Evolutionary conservation across 1,140 invertebrate genomes (phyloP).

Genomic region (Ceratina australensis): DNA sequence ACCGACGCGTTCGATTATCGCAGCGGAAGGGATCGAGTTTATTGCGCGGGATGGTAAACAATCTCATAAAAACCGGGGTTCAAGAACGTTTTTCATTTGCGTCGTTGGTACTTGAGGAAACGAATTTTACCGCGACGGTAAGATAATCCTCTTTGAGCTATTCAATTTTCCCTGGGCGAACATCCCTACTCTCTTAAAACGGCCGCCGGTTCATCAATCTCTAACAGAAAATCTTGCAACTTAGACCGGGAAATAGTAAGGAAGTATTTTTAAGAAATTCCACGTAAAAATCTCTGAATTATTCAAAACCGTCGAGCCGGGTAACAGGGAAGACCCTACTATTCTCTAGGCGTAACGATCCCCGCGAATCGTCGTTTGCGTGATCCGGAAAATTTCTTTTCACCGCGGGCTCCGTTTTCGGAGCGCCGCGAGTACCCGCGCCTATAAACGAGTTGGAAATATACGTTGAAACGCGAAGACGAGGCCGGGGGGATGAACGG

Average conservation of each 20-base stretch:
- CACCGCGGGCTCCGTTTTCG: background rate
- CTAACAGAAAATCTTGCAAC: background rate
- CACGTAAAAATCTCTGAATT: background rate
- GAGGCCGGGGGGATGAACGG: background rate
- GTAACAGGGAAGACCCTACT: background rate
- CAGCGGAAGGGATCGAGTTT: background rate
- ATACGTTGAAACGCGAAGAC: too few relatives aligned
- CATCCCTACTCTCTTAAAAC: background rate
- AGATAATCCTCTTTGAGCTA: slow-evolving; percentile 19
- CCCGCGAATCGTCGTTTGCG: too few relatives aligned
- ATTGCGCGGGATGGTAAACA: slow-evolving; percentile 3
- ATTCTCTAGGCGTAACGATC: background rate
- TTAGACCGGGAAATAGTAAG: background rate
- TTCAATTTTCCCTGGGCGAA: slow-evolving; percentile 2
- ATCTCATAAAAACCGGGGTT: slow-evolving; percentile 9
- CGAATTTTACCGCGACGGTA: slow-evolving; percentile 1
- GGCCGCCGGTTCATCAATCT: background rate
- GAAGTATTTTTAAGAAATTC: background rate
- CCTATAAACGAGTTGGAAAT: too few relatives aligned
- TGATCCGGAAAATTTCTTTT: background rate
- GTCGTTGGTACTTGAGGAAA: background rate
- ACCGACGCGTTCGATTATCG: too few relatives aligned
- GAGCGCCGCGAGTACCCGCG: too few relatives aligned
- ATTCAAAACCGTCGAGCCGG: background rate
- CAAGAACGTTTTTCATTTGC: slow-evolving; percentile 5